A percentile compares a stretch with the other conserved stretches of the same genome.
Conservation (phyloP, 2,113 vertebrate species). For the Ciconia boyciana region DNA sequence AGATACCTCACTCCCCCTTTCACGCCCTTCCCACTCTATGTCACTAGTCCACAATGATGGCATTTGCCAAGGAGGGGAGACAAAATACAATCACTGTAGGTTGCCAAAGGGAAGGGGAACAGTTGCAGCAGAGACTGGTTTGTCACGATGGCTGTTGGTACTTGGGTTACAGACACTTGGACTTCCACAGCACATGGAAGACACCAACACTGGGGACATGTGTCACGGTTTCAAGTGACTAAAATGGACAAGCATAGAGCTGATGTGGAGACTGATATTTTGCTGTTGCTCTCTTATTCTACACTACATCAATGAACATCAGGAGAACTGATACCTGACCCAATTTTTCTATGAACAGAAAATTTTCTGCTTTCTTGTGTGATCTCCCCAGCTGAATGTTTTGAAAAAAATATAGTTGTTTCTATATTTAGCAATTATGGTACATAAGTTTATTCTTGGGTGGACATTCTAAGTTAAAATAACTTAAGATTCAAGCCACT, state of each 20-base stretch:
- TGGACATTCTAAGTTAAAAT: background rate
- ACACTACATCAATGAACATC: background rate
- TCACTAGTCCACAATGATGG: background rate
- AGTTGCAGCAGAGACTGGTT: slow-evolving; percentile 38
- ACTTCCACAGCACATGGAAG: slow-evolving; percentile 65
- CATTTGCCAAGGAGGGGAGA: background rate
- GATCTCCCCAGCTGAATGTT: background rate
- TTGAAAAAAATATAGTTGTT: background rate
- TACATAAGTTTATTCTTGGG: background rate
- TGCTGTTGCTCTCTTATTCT: background rate
- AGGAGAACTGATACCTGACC: background rate
- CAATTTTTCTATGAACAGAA: background rate
- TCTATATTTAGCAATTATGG: background rate
- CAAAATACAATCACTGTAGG: background rate
- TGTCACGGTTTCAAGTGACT: background rate
- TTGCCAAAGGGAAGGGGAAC: slow-evolving; percentile 4
- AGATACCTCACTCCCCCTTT: slow-evolving; percentile 6
- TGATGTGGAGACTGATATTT: background rate
- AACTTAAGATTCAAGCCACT: background rate
- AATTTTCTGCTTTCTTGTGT: background rate
- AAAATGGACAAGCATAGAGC: slow-evolving; percentile 1
- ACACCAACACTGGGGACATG: slow-evolving; percentile 14
- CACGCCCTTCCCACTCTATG: background rate
- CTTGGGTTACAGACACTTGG: slow-evolving; percentile 29
- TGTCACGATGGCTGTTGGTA: background rate